These are phyloP conservation scores for Protobothrops mucrosquamatus DNA, from an alignment of 2,113 vertebrate genomes.

Conservation along the genomic window DNA sequence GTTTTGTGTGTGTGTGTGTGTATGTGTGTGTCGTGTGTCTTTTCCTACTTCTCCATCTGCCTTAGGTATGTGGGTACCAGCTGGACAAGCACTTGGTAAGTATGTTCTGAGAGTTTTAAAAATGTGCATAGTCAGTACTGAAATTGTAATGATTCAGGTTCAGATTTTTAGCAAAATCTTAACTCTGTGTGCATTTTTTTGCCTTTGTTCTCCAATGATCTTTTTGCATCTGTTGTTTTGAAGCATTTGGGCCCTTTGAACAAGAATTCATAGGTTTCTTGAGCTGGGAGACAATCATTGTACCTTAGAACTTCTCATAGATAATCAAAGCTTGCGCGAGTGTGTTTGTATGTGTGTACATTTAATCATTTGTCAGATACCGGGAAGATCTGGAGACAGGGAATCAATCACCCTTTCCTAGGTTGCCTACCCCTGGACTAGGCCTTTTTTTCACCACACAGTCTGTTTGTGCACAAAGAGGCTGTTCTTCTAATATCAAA, in stretches of 20 bases:
- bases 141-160: not conserved
- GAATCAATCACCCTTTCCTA: not conserved
- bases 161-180: not conserved
- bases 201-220: not conserved
- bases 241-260: not conserved
- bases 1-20: not conserved
- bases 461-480: not conserved
- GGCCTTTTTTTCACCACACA: not conserved
- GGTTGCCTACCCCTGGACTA: not conserved
- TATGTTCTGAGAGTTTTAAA: slow-evolving; percentile 13
- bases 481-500: not conserved
- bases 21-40: not conserved
- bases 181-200: not conserved
- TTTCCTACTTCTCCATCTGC: not conserved
- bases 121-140: not conserved
- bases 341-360: not conserved
- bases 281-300: not conserved
- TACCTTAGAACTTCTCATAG: not conserved
- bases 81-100: slow-evolving; percentile 95
- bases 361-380: not conserved
- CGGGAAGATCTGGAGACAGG: not conserved
- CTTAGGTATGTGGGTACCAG: slow-evolving; percentile 96
- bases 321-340: not conserved
- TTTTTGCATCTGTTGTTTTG: not conserved
- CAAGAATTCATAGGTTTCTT: not conserved